These are phyloP conservation scores for Troides aeacus DNA, from an alignment of 2,888 invertebrate species.

Conservation along the genomic window DNA sequence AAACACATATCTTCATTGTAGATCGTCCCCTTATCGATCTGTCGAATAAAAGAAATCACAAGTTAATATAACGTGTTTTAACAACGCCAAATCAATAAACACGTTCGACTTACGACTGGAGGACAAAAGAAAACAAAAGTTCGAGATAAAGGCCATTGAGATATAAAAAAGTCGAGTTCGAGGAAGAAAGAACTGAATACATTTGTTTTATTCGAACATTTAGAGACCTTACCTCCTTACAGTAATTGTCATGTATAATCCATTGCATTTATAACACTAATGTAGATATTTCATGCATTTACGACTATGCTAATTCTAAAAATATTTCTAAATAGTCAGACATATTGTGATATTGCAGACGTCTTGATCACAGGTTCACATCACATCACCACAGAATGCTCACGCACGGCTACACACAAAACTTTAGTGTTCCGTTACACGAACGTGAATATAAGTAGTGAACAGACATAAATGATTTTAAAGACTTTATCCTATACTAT, in stretches of 20 bases:
- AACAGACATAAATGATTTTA: not conserved
- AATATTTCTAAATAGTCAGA: conserved; percentile 80
- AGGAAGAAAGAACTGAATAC: conserved; percentile 54
- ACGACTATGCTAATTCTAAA: conserved; percentile 71
- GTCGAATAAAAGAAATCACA: conserved; percentile 65
- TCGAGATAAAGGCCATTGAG: conserved; percentile 77
- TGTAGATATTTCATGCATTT: conserved; percentile 53
- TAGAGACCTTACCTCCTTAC: conserved; percentile 55
- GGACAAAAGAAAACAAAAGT: conserved; percentile 79
- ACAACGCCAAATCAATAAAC: conserved; percentile 59
- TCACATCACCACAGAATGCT: conserved; percentile 36
- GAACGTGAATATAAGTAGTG: conserved; percentile 44
- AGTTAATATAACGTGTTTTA: conserved; percentile 58
- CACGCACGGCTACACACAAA: conserved; percentile 48
- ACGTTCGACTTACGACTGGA: conserved; percentile 64
- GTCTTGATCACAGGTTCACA: conserved; percentile 59
- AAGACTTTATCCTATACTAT: not conserved
- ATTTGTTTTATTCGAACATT: conserved; percentile 42
- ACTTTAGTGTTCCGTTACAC: conserved; percentile 60
- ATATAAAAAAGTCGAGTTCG: conserved; percentile 73
- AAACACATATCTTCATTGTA: conserved; percentile 68
- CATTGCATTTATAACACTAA: conserved; percentile 60
- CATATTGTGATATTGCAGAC: conserved; percentile 74
- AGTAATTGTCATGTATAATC: conserved; percentile 64
- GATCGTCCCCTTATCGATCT: conserved; percentile 74